A percentile compares a stretch with the other conserved stretches of the same genome.
These are phyloP conservation scores for Cranoglanis bouderius DNA, from an alignment of 2,113 vertebrate genomes.

Conservation along the genomic window DNA sequence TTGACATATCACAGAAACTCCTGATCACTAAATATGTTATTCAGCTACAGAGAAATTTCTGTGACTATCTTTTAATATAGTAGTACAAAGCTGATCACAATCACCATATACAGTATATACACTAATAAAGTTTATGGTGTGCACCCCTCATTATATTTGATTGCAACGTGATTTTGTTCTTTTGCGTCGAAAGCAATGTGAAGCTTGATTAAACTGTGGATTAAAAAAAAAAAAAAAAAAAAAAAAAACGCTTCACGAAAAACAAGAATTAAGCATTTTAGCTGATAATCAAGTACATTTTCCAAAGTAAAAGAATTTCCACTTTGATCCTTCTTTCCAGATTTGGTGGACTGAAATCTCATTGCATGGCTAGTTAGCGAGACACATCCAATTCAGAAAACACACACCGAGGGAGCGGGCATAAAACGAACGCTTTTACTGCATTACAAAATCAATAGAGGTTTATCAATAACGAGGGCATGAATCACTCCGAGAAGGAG, in stretches of 20 bases:
- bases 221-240: no score
- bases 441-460: slow-evolving; percentile 50
- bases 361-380: background rate
- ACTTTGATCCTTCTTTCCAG: background rate
- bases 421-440: slow-evolving; percentile 41
- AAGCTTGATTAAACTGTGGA: no score
- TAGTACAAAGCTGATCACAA: background rate
- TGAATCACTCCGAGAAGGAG: slow-evolving; percentile 48
- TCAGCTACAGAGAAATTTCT: background rate
- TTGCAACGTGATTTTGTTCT: background rate
- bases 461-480: slow-evolving; percentile 47
- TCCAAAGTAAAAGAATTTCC: background rate
- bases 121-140: no score
- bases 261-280: background rate
- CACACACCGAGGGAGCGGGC: slow-evolving; percentile 16
- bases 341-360: background rate
- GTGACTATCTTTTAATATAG: background rate
- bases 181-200: no score
- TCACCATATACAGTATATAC: no score
- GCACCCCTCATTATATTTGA: background rate
- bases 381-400: slow-evolving; percentile 23
- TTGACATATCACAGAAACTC: background rate
- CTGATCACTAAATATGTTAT: background rate
- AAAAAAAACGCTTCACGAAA: background rate
- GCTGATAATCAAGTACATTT: background rate